phyloP scores from a whole-genome alignment of 2,888 invertebrate genomes.

The Parapristionchus giblindavisi region DNA sequence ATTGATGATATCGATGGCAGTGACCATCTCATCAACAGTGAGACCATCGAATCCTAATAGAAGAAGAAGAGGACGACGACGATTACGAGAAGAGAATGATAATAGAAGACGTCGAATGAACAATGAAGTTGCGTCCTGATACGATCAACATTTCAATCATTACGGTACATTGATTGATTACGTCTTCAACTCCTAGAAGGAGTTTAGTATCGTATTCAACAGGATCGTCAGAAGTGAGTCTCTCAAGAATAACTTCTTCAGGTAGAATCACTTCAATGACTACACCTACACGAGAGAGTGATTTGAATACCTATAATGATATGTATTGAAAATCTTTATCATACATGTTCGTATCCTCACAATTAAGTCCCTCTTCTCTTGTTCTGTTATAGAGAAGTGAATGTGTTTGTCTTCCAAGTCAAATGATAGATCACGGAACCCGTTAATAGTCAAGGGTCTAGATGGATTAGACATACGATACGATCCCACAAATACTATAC shows the following conservation, averaged over 20 bases:
- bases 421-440: slow-evolving; percentile 53
- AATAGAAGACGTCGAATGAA: slow-evolving; percentile 55
- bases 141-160: not conserved
- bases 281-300: slow-evolving; percentile 56
- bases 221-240: slow-evolving; percentile 38
- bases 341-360: slow-evolving; percentile 36
- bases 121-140: slow-evolving; percentile 51
- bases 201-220: slow-evolving; percentile 61
- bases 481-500: not conserved
- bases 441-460: not conserved
- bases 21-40: slow-evolving; percentile 47
- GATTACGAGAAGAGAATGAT: slow-evolving; percentile 22
- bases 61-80: slow-evolving; percentile 37
- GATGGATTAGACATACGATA: slow-evolving; percentile 20
- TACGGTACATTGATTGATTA: slow-evolving; percentile 14
- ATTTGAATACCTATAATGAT: slow-evolving; percentile 46
- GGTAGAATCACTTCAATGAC: slow-evolving; percentile 59
- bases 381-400: slow-evolving; percentile 55
- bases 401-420: slow-evolving; percentile 43
- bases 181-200: slow-evolving; percentile 56
- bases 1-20: slow-evolving; percentile 47
- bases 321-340: not conserved
- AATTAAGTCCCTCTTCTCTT: slow-evolving; percentile 54
- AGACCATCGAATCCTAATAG: slow-evolving; percentile 56
- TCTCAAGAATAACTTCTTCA: slow-evolving; percentile 43